Conservation (phyloP, 2,888 invertebrate species). For the Criorhina ranunculi region DNA sequence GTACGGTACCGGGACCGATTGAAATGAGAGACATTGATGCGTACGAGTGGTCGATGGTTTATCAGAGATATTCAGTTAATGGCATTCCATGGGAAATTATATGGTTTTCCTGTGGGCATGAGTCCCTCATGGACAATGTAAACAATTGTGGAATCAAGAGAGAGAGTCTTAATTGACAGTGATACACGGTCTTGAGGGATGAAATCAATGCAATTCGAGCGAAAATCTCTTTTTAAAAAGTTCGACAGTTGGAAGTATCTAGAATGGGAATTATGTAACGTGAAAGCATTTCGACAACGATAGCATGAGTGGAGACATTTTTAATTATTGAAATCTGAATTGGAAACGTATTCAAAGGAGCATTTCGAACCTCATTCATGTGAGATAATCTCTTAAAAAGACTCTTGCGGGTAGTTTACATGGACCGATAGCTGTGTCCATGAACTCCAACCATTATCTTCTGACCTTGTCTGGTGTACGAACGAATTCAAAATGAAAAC, state of each 20-base stretch:
- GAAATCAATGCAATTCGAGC: slow-evolving; percentile 1
- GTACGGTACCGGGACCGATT: slow-evolving; percentile 24
- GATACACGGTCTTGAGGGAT: not conserved
- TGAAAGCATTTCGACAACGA: not conserved
- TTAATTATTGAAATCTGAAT: too few relatives aligned
- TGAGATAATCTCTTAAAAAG: too few relatives aligned
- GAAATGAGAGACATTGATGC: slow-evolving; percentile 56
- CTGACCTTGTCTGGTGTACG: too few relatives aligned
- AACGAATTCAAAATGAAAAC: too few relatives aligned
- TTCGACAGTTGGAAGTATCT: not conserved
- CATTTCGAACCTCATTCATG: too few relatives aligned
- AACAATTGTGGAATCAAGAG: not conserved
- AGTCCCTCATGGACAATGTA: slow-evolving; percentile 8
- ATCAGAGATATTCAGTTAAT: slow-evolving; percentile 56
- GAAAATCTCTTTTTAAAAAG: not conserved
- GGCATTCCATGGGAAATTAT: slow-evolving; percentile 64
- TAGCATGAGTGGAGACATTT: too few relatives aligned
- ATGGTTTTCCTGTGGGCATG: slow-evolving; percentile 23
- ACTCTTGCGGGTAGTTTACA: too few relatives aligned
- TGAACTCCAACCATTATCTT: too few relatives aligned
- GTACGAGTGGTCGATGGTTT: slow-evolving; percentile 64
- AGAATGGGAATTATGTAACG: not conserved
- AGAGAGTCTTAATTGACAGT: not conserved
- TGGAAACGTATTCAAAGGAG: too few relatives aligned
- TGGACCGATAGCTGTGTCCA: too few relatives aligned